A percentile compares a stretch with the other conserved stretches of the same genome.
Evolutionary conservation across 2,888 invertebrate genomes (phyloP).

Genomic region (Sussaba pulchella): DNA sequence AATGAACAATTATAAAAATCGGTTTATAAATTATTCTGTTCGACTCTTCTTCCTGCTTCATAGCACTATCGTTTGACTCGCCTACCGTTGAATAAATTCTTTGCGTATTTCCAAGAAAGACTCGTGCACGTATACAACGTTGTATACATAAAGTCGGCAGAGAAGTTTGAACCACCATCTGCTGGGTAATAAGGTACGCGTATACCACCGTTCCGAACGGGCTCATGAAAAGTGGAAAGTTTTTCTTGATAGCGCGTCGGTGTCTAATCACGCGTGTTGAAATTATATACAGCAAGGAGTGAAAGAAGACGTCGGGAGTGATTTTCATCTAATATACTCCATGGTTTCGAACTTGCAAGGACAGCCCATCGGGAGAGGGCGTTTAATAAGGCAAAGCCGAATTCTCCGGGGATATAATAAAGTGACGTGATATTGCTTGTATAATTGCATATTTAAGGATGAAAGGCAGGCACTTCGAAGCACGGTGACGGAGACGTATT

Average conservation of each 20-base stretch:
- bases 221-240: constrained; percentile 58
- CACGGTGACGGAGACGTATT: constrained; percentile 2
- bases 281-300: constrained; percentile 36
- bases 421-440: constrained; percentile 52
- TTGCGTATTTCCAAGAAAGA: not conserved
- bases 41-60: too few species aligned
- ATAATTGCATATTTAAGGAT: constrained; percentile 63
- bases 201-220: constrained; percentile 47
- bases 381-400: constrained; percentile 54
- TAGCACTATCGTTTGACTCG: not conserved
- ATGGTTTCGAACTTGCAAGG: constrained; percentile 38
- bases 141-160: not conserved
- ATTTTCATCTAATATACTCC: constrained; percentile 44
- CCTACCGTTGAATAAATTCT: not conserved
- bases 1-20: too few species aligned
- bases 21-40: too few species aligned
- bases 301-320: not conserved
- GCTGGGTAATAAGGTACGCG: constrained; percentile 41
- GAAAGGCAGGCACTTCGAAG: constrained; percentile 33
- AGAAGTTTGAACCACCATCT: constrained; percentile 40
- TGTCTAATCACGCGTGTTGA: constrained; percentile 36
- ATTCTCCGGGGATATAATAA: constrained; percentile 51
- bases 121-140: not conserved
- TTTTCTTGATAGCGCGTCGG: constrained; percentile 53
- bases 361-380: not conserved